Base-by-base conservation (phyloP, 2,888 invertebrate genomes). In the Conops quadrifasciatus region DNA sequence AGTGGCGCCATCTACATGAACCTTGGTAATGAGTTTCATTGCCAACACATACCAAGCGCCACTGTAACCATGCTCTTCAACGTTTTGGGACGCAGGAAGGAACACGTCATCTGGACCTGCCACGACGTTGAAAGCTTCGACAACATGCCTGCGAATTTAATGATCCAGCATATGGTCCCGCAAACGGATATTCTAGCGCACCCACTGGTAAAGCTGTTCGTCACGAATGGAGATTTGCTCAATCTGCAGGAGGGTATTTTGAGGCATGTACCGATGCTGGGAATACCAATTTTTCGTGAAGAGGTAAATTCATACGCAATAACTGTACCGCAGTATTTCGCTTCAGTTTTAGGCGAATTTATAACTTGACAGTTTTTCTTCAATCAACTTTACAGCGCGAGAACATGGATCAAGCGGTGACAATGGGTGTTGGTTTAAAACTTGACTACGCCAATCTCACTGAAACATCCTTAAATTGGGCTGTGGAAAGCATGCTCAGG, bases 131-230 rank as follows among this genome's bases (percentile, higher is more conserved):
- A 82, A 21, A 82, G 81, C 2, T 67, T 84, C 2, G 78, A 80
- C 0, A 82, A 82, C 3, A 71, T 86, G 68, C 85, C 87, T 1
- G 77, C 81, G 60, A 88, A 88, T 77, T 78, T 89, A 0, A 82
- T 87, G 75, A 76, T 88, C 7, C 83, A 84, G 59, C 87, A 87
- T 74, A 87, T 87, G 82, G 81, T 88, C 28, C 87, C 88, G 1
- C 89, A 89, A 76, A 85, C 86, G 62, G 88, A 88, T 75, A 84
- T 89, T 21, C 71, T 86, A 74, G 87, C 85, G 1, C 87, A 88
- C 81, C 87, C 86, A 0, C 84, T 85, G 71, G 76, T 87, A 0
- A 84, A 81, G 51, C 77, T 83, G 0, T 88, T 87, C 73, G 82
- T 88, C 4, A 85, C 84, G 70, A 87, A 87, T 70, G 87, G 87